Evolutionary conservation across 1,140 invertebrate genomes (phyloP).

Genomic region (Neuroterus valhalla): DNA sequence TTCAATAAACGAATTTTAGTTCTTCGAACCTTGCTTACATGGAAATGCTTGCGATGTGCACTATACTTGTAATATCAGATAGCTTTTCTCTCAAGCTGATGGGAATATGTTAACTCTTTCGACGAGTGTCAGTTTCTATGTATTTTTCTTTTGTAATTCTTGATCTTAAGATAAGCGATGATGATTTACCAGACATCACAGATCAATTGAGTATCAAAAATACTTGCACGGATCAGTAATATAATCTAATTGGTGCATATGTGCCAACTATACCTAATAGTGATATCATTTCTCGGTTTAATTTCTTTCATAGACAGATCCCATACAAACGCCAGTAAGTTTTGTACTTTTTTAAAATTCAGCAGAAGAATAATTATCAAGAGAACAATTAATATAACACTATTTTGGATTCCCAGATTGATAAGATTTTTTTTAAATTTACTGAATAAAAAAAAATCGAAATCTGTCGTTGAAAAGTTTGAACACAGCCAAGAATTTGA

Average conservation of each 20-base stretch:
- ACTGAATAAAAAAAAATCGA: background rate
- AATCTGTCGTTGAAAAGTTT: conserved; percentile 18
- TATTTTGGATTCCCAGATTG: background rate
- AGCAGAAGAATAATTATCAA: no score
- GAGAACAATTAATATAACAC: background rate
- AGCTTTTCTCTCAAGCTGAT: background rate
- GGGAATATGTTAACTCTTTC: background rate
- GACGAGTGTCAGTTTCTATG: background rate
- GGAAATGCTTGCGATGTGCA: conserved; percentile 18
- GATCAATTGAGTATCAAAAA: conserved; percentile 60
- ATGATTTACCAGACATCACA: conserved; percentile 46
- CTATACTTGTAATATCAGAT: background rate
- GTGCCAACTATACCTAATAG: conserved; percentile 38
- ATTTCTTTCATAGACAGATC: conserved; percentile 19
- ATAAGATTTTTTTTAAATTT: background rate
- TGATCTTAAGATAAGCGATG: conserved; percentile 13
- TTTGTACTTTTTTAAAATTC: background rate
- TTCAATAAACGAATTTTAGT: no score
- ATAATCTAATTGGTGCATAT: conserved; percentile 43
- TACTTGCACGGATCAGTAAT: conserved; percentile 42
- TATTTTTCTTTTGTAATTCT: conserved; percentile 3
- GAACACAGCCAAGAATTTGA: conserved; percentile 16
- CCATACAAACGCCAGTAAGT: background rate
- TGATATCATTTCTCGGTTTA: conserved; percentile 25
- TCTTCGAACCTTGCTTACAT: background rate